phyloP scores from a whole-genome alignment of 2,888 invertebrate genomes.

The Pristionchus japonicus region DNA sequence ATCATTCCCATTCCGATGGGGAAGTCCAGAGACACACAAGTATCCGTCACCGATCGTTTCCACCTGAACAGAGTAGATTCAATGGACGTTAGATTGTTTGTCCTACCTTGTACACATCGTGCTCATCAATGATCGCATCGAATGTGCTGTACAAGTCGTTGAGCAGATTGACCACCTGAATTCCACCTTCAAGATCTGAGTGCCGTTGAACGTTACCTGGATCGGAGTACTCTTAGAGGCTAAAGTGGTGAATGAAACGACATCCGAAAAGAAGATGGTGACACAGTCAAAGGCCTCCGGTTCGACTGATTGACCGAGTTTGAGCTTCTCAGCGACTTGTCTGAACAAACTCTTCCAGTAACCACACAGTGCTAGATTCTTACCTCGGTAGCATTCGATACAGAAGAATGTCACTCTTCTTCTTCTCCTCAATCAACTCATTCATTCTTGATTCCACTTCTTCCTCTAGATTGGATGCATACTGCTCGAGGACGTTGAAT shows the following conservation, averaged over 20 bases:
- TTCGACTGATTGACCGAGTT: conserved; percentile 66
- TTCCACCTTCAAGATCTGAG: background rate
- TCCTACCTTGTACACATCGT: conserved; percentile 72
- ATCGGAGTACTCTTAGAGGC: conserved; percentile 66
- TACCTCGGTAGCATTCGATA: conserved; percentile 71
- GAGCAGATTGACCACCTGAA: conserved; percentile 69
- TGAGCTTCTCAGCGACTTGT: conserved; percentile 68
- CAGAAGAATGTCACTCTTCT: conserved; percentile 66
- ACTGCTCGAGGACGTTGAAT: conserved; percentile 66
- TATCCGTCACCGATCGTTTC: conserved; percentile 71
- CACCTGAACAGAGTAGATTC: conserved; percentile 50
- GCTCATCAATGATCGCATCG: conserved; percentile 68
- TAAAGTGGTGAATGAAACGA: conserved; percentile 67
- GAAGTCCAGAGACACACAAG: conserved; percentile 66
- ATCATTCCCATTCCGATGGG: conserved; percentile 68
- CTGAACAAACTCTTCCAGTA: no score
- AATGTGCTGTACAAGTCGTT: conserved; percentile 72
- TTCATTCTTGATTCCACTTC: conserved; percentile 61
- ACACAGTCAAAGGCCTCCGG: conserved; percentile 68
- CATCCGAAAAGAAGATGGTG: conserved; percentile 70
- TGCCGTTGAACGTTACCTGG: conserved; percentile 57
- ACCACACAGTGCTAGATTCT: no score
- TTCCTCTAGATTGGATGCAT: conserved; percentile 68
- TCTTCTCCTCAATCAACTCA: conserved; percentile 69
- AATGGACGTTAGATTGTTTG: no score